Conservation (phyloP, 2,797 vertebrate species). For the Sebastiscus tertius region DNA sequence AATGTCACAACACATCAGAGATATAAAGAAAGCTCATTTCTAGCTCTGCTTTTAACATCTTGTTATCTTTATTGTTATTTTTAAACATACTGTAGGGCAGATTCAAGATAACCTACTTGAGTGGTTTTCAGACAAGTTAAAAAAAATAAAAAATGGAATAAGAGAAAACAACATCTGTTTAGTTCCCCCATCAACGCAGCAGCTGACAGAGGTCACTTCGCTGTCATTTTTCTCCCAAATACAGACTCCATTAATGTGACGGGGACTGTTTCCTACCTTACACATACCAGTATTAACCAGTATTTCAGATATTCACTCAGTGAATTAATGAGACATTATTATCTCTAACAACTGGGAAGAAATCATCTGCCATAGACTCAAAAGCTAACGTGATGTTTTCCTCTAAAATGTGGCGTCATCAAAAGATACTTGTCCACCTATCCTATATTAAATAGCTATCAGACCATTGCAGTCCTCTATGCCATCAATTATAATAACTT, state of each 20-base stretch:
- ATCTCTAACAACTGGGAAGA: not conserved
- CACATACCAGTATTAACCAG: constrained; percentile 14
- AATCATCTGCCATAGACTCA: not conserved
- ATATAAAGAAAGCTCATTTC: not conserved
- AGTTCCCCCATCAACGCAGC: constrained; percentile 9
- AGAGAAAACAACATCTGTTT: constrained; percentile 21
- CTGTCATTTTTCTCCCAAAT: constrained; percentile 25
- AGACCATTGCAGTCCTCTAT: not conserved
- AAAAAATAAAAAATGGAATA: not conserved
- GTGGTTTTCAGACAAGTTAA: not conserved
- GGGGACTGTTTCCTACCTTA: not conserved
- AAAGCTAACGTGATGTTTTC: not conserved
- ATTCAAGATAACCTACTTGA: not conserved
- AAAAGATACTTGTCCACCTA: not conserved
- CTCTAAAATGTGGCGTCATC: not conserved
- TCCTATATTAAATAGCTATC: not conserved
- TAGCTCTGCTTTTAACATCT: not conserved
- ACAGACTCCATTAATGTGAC: constrained; percentile 22
- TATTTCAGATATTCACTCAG: constrained; percentile 9
- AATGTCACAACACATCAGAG: not conserved
- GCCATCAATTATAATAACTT: not conserved
- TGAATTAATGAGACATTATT: constrained; percentile 29
- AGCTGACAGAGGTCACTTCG: constrained; percentile 43
- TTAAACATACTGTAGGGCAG: not conserved
- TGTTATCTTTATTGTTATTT: not conserved